These are phyloP conservation scores for Pelodytes ibericus DNA, from an alignment of 2,797 vertebrate species.

Conservation along the genomic window DNA sequence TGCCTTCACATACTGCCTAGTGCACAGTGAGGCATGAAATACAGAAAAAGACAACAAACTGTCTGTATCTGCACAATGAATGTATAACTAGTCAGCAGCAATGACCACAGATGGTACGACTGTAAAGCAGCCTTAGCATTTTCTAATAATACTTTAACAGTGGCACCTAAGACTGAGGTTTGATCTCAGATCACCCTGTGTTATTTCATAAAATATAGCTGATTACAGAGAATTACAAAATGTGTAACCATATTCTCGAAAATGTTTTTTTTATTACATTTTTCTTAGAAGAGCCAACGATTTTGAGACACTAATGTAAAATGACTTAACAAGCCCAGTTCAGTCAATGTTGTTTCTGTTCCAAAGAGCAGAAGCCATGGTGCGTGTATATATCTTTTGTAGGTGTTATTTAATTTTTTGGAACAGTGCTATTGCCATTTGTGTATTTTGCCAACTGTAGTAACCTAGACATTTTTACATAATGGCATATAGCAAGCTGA, in stretches of 20 bases:
- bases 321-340: slow-evolving; percentile 40
- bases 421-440: slow-evolving; percentile 4
- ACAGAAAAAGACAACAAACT: slow-evolving; percentile 53
- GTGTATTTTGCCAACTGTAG: neutral
- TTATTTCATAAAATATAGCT: slow-evolving; percentile 11
- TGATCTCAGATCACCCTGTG: slow-evolving; percentile 11
- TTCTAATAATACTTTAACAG: slow-evolving; percentile 62
- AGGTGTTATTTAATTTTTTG: slow-evolving; percentile 29
- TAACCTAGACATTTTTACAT: neutral
- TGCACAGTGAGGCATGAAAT: slow-evolving; percentile 49
- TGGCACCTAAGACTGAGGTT: slow-evolving; percentile 53
- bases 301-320: slow-evolving; percentile 44
- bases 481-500: neutral
- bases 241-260: slow-evolving; percentile 17
- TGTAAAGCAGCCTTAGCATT: slow-evolving; percentile 45
- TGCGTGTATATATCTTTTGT: slow-evolving; percentile 26
- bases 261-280: neutral
- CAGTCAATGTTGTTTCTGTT: slow-evolving; percentile 43
- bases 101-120: slow-evolving; percentile 61
- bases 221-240: neutral
- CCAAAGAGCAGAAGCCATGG: slow-evolving; percentile 27
- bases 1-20: neutral
- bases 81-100: slow-evolving; percentile 57
- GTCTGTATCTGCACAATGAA: slow-evolving; percentile 57
- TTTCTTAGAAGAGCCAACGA: slow-evolving; percentile 27